Evolutionary conservation across 2,113 vertebrate species (phyloP).

Genomic region (Pluvianellus socialis): DNA sequence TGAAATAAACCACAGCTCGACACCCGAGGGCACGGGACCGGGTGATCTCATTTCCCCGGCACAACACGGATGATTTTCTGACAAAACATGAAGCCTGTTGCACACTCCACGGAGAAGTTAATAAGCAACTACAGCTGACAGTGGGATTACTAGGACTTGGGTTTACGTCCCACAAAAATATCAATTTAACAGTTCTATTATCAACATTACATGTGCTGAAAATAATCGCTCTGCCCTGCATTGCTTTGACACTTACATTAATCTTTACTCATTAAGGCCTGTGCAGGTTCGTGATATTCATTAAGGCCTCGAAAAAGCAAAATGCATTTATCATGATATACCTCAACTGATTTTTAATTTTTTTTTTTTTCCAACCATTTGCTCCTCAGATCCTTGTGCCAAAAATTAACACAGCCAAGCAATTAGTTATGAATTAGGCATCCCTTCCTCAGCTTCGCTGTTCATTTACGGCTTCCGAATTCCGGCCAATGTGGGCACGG

Average conservation of each 20-base stretch:
- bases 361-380: background rate
- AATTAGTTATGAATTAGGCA: background rate
- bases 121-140: background rate
- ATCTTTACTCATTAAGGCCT: slow-evolving; percentile 7
- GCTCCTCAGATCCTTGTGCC: slow-evolving; percentile 14
- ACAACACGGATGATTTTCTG: background rate
- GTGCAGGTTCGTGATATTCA: background rate
- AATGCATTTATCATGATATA: background rate
- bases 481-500: background rate
- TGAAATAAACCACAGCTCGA: background rate
- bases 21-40: background rate
- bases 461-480: background rate
- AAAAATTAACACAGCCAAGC: background rate
- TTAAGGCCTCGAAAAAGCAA: slow-evolving; percentile 38
- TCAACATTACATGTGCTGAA: background rate
- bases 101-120: background rate
- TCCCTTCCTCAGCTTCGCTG: background rate
- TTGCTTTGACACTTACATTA: background rate
- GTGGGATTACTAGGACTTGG: background rate
- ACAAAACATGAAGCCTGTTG: background rate
- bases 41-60: background rate
- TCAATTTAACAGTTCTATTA: background rate
- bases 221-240: background rate
- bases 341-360: background rate
- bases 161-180: background rate